Conservation (phyloP, 2,113 vertebrate genomes). For the Uria aalge region DNA sequence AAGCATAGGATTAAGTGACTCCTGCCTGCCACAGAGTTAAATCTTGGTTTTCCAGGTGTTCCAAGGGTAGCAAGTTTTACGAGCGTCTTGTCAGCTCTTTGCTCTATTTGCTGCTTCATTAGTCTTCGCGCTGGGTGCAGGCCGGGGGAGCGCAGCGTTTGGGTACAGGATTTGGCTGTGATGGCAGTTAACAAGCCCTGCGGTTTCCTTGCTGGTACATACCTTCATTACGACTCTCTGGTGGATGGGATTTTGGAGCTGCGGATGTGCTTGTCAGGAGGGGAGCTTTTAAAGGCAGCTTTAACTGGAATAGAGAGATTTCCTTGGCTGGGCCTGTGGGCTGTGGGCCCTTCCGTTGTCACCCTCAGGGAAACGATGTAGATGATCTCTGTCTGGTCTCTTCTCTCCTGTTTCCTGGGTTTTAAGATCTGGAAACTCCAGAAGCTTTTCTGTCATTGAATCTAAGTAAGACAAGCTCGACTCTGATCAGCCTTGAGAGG, state of each 20-base stretch:
- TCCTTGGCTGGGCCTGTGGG: not conserved
- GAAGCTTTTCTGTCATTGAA: not conserved
- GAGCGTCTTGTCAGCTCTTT: not conserved
- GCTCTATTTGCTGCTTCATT: constrained; percentile 19
- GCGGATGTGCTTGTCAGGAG: not conserved
- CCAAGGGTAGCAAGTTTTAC: not conserved
- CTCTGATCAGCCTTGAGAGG: not conserved
- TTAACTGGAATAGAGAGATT: not conserved
- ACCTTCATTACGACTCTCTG: not conserved
- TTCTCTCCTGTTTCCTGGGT: not conserved
- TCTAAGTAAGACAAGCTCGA: not conserved
- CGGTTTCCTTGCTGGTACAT: not conserved
- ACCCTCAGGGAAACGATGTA: not conserved
- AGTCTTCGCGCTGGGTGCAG: not conserved
- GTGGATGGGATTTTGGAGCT: not conserved
- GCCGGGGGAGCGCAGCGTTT: not conserved
- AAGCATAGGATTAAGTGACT: not conserved
- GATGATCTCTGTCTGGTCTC: not conserved
- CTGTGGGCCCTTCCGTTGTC: accelerated
- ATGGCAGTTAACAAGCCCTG: not conserved
- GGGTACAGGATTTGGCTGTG: not conserved
- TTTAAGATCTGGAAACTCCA: not conserved
- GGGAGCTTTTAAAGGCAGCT: not conserved
- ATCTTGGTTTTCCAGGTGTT: not conserved
- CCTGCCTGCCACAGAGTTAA: not conserved